These are phyloP conservation scores for Elanus axillaris DNA, from an alignment of 2,113 vertebrate species.

Conservation along the genomic window DNA sequence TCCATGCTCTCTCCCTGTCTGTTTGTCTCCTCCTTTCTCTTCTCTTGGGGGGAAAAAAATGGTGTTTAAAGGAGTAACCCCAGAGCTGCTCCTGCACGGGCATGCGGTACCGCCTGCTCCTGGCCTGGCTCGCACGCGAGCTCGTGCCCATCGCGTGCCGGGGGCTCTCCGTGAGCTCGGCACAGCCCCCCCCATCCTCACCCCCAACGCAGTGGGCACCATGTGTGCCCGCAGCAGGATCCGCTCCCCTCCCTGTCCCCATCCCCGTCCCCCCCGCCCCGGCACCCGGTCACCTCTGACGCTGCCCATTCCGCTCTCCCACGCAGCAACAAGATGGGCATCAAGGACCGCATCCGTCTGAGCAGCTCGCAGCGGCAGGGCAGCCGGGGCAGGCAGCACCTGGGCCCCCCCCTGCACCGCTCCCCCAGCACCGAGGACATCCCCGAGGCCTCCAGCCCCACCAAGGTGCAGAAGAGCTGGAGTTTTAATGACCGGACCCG, in stretches of 20 bases:
- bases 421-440: constrained; percentile 86
- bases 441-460: constrained; percentile 81
- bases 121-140: neutral
- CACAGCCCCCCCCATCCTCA: neutral
- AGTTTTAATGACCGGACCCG: constrained; percentile 96
- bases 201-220: rapidly evolving
- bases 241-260: neutral
- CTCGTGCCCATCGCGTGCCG: rapidly evolving
- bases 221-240: rapidly evolving
- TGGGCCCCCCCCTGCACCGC: constrained; percentile 75
- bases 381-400: constrained; percentile 71
- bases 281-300: neutral
- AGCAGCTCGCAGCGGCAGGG: constrained; percentile 82
- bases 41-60: neutral
- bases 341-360: constrained; percentile 93
- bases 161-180: neutral
- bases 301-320: neutral
- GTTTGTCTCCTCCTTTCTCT: neutral
- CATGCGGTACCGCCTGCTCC: neutral
- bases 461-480: constrained; percentile 98
- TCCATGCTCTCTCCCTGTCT: neutral
- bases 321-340: constrained; percentile 86
- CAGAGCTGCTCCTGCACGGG: neutral
- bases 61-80: neutral
- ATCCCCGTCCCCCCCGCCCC: rapidly evolving